phyloP scores from a whole-genome alignment of 2,797 vertebrate genomes.

The Acipenser ruthenus region DNA sequence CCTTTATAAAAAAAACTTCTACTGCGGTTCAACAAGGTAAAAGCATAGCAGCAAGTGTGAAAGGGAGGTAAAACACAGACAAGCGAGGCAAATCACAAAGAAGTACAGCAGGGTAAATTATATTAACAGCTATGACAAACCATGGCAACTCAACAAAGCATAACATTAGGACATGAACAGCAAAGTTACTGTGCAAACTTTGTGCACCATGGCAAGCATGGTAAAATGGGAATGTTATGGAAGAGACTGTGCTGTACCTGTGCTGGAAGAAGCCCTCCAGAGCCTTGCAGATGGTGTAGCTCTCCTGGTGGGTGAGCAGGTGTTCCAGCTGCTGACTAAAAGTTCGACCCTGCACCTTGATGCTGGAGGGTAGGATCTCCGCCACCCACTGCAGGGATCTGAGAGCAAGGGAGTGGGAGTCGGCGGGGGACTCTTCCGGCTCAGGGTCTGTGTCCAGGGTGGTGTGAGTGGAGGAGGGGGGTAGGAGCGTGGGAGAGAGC shows the following conservation, averaged over 20 bases:
- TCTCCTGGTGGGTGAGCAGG: constrained; percentile 84
- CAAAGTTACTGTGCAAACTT: too few relatives aligned
- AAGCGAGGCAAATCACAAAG: too few relatives aligned
- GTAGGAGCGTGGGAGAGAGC: background rate
- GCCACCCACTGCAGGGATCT: constrained; percentile 95
- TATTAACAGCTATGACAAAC: too few relatives aligned
- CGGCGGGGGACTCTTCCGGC: constrained; percentile 59
- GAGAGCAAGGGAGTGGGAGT: constrained; percentile 71
- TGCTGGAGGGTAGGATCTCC: constrained; percentile 91
- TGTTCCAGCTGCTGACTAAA: constrained; percentile 96
- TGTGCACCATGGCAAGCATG: too few relatives aligned
- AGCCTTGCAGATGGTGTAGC: constrained; percentile 81
- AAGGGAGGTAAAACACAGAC: too few relatives aligned
- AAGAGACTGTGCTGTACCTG: constrained; percentile 56
- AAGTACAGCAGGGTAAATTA: background rate
- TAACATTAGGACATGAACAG: too few relatives aligned
- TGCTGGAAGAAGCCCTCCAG: constrained; percentile 97
- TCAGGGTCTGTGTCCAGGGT: constrained; percentile 58
- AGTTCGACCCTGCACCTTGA: constrained; percentile 87
- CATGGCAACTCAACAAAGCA: too few relatives aligned
- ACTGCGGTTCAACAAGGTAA: too few relatives aligned
- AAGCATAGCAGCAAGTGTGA: too few relatives aligned
- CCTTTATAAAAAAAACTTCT: too few relatives aligned
- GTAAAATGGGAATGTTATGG: background rate
- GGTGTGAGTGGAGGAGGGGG: background rate